phyloP scores from a whole-genome alignment of 2,113 vertebrate genomes.

The Seriola quinqueradiata region DNA sequence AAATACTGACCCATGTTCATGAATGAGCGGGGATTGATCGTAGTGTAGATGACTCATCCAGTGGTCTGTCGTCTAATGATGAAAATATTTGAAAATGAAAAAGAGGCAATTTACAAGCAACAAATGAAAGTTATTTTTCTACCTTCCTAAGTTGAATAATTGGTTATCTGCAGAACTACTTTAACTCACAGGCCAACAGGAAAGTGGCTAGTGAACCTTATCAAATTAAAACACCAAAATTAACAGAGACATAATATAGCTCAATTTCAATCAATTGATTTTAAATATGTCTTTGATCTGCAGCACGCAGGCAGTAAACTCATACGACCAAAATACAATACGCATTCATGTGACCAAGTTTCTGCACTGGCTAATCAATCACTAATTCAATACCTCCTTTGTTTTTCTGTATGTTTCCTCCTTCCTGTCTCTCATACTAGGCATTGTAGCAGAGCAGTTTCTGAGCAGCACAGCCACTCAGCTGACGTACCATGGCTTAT shows the following conservation, averaged over 20 bases:
- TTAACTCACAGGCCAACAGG: background rate
- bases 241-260: too few species aligned
- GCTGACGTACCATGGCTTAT: conserved; percentile 96
- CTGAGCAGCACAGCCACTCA: conserved; percentile 97
- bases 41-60: conserved; percentile 12
- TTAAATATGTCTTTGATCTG: too few species aligned
- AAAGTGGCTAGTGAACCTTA: too few species aligned
- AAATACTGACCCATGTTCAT: conserved; percentile 23
- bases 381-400: background rate
- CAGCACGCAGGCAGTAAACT: too few species aligned
- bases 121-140: background rate
- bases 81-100: background rate
- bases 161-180: background rate
- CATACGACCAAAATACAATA: background rate
- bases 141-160: too few species aligned
- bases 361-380: background rate
- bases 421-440: conserved; percentile 72
- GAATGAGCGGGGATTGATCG: conserved; percentile 15
- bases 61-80: background rate
- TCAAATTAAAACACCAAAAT: too few species aligned
- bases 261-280: too few species aligned
- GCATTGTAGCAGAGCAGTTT: conserved; percentile 97
- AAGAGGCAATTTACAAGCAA: background rate
- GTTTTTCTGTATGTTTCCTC: background rate
- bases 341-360: background rate